Base-by-base conservation (phyloP, 1,140 invertebrate genomes). In the Drosophila takahashii region DNA sequence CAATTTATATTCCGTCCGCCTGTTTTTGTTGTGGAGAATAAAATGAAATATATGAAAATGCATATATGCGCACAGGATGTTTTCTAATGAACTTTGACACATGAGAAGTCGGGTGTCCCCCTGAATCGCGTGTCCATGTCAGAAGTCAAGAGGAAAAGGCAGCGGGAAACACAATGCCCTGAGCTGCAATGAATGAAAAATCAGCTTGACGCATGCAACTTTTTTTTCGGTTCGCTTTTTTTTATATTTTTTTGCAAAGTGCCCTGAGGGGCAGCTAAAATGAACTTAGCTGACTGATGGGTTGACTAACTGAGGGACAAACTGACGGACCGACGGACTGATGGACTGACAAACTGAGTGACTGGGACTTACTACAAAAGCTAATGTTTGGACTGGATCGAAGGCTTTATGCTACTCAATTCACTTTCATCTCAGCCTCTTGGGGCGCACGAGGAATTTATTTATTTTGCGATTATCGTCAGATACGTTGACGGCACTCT, bases 31-130 rank as follows among this genome's bases (percentile, higher is more conserved):
- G 57, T 34, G 15, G 8, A 15, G 42, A 61, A 69, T 56, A 32
- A 58, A 56, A 52, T 76, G 51, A 74, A 52, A 57, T 16, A 77
- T 57, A 47, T 60, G 39, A 34, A 74, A 60, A 37, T 16, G 26
- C 36, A 78, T 29, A 18, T 44, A 52, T n/a, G 59, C 50, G 44
- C 56, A 60, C 45, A 66, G 84, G 84, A 76, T 81, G 64, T 70
- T 86, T 79, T 57, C 79, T 87, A 86, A 86, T 86, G 79, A 86
- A 86, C 79, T 86, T 76, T 87, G 84, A 86, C 81, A 86, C 81
- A 61, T 76, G 37, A 44, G 22, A 47, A 52, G 45, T 37, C 11
- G 37, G 22, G 34, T 34, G 41, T 32, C 54, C 29, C 32, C 18
- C 51, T 18, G 41, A 65, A 41, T 86, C 66, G 81, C 81, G 75